These are phyloP conservation scores for Ridgeia piscesae DNA, from an alignment of 1,140 invertebrate species.

Conservation along the genomic window DNA sequence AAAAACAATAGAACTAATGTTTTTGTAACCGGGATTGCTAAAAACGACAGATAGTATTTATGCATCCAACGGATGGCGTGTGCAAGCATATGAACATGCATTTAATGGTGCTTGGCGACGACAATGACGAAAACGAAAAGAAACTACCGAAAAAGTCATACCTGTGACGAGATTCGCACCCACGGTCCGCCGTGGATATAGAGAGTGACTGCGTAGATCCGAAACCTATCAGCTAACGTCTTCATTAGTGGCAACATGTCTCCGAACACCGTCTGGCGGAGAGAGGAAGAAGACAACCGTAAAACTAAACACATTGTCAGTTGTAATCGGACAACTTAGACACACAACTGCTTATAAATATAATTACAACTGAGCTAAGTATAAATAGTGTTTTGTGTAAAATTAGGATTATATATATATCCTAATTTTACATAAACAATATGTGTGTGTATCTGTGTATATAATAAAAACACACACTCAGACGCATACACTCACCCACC, in stretches of 20 bases:
- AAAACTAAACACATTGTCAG: background rate
- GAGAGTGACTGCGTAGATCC: background rate
- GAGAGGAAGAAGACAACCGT: background rate
- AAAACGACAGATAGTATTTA: too few relatives aligned
- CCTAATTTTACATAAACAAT: background rate
- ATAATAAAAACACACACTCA: too few relatives aligned
- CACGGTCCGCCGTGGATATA: background rate
- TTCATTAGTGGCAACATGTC: background rate
- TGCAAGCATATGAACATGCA: too few relatives aligned
- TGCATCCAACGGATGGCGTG: too few relatives aligned
- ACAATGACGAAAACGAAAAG: too few relatives aligned
- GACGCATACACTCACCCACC: too few relatives aligned
- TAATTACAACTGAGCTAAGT: too few relatives aligned
- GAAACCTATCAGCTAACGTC: background rate
- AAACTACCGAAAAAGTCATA: background rate
- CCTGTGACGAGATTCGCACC: constrained; percentile 12
- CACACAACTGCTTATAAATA: background rate
- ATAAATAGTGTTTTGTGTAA: background rate
- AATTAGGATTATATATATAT: too few relatives aligned
- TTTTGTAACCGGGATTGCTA: too few relatives aligned
- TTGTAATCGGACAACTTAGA: background rate
- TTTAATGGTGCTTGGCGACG: too few relatives aligned
- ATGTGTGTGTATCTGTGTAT: background rate
- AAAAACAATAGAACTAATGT: too few relatives aligned
- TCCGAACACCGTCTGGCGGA: background rate